These are phyloP conservation scores for Kryptolebias ocellatus DNA, from an alignment of 2,797 vertebrate genomes.

Conservation along the genomic window DNA sequence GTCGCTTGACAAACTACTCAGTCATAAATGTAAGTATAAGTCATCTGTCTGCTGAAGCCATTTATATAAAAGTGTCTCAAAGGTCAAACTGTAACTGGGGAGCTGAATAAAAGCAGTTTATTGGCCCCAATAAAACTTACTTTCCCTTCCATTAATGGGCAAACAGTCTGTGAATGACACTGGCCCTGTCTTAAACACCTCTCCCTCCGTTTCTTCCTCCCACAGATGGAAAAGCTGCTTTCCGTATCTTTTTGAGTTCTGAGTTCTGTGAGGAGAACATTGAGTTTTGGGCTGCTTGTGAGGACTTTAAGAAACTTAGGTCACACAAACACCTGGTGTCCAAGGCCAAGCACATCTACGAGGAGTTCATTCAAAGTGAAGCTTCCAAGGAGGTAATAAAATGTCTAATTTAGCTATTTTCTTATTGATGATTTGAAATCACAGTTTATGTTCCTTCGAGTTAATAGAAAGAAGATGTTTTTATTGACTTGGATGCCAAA, in stretches of 20 bases:
- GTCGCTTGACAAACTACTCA: constrained; percentile 80
- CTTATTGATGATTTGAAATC: not conserved
- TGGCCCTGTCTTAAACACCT: not conserved
- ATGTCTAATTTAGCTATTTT: not conserved
- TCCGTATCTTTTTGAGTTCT: constrained; percentile 89
- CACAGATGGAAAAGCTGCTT: constrained; percentile 89
- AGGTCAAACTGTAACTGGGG: constrained; percentile 39
- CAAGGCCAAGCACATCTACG: constrained; percentile 89
- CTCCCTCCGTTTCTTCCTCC: not conserved
- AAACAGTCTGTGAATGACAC: not conserved
- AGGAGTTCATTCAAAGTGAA: constrained; percentile 89
- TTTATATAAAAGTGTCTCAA: constrained; percentile 42
- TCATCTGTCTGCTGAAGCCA: constrained; percentile 1
- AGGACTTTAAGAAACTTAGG: constrained; percentile 87
- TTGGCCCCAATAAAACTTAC: constrained; percentile 47
- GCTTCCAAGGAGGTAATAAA: constrained; percentile 91
- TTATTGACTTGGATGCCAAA: not conserved
- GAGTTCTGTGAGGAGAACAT: constrained; percentile 97
- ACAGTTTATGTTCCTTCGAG: not conserved
- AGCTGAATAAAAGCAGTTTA: constrained; percentile 24
- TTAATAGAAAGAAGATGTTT: not conserved
- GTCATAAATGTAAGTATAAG: constrained; percentile 78
- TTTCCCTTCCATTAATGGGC: constrained; percentile 18
- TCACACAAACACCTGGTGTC: constrained; percentile 81
- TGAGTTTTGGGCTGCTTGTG: constrained; percentile 95